phyloP scores from a whole-genome alignment of 2,888 invertebrate species.

The Tenthredo amoena region DNA sequence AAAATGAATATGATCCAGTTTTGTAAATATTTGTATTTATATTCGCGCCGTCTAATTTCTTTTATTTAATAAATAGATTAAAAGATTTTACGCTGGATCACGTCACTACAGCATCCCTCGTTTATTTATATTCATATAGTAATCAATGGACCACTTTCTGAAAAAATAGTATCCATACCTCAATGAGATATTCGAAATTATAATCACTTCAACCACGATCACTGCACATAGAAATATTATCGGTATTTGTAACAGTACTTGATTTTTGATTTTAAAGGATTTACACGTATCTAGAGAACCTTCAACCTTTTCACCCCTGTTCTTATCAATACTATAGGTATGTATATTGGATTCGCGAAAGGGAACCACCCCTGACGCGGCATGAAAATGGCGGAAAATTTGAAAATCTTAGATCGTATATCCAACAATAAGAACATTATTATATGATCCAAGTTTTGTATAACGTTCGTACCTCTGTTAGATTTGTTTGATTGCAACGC shows the following conservation, averaged over 20 bases:
- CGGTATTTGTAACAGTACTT: background rate
- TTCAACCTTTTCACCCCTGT: constrained; percentile 31
- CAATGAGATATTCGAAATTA: background rate
- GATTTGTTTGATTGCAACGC: background rate
- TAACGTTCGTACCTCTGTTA: background rate
- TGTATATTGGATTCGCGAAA: background rate
- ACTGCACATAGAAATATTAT: background rate
- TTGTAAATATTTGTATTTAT: background rate
- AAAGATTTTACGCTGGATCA: background rate
- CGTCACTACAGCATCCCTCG: constrained; percentile 32
- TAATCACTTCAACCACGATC: background rate
- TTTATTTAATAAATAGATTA: background rate
- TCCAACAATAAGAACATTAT: background rate
- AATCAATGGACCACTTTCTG: constrained; percentile 37
- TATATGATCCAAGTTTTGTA: background rate
- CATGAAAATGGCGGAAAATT: constrained; percentile 42
- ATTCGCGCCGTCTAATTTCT: background rate
- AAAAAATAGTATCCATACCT: background rate
- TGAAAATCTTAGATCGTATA: background rate
- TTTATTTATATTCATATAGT: constrained; percentile 31
- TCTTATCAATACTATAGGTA: constrained; percentile 32
- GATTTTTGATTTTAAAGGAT: background rate
- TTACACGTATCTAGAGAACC: constrained; percentile 9
- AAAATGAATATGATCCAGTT: background rate
- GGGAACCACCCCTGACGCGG: constrained; percentile 28